Conservation (phyloP, 2,113 vertebrate genomes). For the Ursus arctos region DNA sequence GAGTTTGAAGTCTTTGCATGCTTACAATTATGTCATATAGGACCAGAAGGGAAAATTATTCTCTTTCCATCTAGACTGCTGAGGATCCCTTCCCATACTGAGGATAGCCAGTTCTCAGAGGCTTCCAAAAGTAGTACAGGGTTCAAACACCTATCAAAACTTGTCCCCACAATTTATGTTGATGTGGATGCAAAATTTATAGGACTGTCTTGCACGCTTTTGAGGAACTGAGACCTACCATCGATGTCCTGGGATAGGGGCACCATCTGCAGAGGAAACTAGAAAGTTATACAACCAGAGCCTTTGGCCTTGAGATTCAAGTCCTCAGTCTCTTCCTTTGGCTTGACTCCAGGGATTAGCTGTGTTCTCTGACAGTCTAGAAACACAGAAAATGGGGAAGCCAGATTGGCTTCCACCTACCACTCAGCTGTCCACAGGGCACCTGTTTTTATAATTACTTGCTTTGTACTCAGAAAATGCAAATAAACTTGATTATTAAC, state of each 20-base stretch:
- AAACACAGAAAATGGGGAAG: slow-evolving; percentile 56
- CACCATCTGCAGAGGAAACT: neutral
- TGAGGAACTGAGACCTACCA: neutral
- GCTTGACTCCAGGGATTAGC: neutral
- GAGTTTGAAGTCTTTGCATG: neutral
- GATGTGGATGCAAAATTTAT: neutral
- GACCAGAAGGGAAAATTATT: neutral
- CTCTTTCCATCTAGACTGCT: neutral
- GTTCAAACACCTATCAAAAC: neutral
- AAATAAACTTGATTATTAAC: slow-evolving; percentile 40
- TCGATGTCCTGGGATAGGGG: neutral
- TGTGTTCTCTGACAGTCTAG: slow-evolving; percentile 52
- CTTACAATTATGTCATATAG: neutral
- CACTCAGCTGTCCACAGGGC: slow-evolving; percentile 36
- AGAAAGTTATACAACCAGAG: neutral
- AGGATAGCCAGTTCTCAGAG: neutral
- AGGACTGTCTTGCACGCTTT: neutral
- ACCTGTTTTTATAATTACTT: slow-evolving; percentile 41
- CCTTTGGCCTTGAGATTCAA: neutral
- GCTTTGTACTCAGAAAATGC: slow-evolving; percentile 45
- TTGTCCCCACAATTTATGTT: neutral
- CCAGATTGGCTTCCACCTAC: slow-evolving; percentile 52
- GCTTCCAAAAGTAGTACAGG: neutral
- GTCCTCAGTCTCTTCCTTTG: neutral
- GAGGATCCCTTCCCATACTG: neutral